A percentile compares a stretch with the other conserved stretches of the same genome.
These are phyloP conservation scores for Syrista parreyssii DNA, from an alignment of 2,888 invertebrate genomes.

Conservation along the genomic window DNA sequence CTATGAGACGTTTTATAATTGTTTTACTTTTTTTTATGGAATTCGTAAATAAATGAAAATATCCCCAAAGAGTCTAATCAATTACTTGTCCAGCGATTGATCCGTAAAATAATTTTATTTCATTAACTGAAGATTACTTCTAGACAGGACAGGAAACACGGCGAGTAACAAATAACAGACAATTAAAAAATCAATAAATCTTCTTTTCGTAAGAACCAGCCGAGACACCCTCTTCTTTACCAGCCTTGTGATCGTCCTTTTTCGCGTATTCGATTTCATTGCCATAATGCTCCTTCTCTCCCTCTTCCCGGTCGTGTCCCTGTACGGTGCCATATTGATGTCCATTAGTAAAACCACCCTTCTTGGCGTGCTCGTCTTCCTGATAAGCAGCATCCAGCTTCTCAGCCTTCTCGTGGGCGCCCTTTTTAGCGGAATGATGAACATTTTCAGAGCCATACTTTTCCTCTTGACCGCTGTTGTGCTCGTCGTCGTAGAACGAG, in stretches of 20 bases:
- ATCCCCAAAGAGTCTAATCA: neutral
- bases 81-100: neutral
- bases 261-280: slow-evolving; percentile 59
- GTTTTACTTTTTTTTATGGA: neutral
- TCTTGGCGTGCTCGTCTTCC: slow-evolving; percentile 67
- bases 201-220: slow-evolving; percentile 11
- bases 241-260: slow-evolving; percentile 47
- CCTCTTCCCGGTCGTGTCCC: slow-evolving; percentile 67
- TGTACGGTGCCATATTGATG: slow-evolving; percentile 68
- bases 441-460: slow-evolving; percentile 69
- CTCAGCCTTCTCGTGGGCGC: slow-evolving; percentile 62
- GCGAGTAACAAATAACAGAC: neutral
- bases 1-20: neutral
- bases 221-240: slow-evolving; percentile 44
- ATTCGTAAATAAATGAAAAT: slow-evolving; percentile 1
- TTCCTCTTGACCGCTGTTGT: slow-evolving; percentile 68
- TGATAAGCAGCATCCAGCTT: slow-evolving; percentile 64
- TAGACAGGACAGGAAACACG: neutral
- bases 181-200: slow-evolving; percentile 10
- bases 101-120: slow-evolving; percentile 2
- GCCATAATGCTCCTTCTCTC: slow-evolving; percentile 55
- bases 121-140: neutral
- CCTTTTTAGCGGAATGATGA: slow-evolving; percentile 66
- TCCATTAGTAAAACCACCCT: slow-evolving; percentile 69
- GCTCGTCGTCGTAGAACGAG: slow-evolving; percentile 71